Conservation (phyloP, 2,113 vertebrate species). For the Megalops atlanticus region DNA sequence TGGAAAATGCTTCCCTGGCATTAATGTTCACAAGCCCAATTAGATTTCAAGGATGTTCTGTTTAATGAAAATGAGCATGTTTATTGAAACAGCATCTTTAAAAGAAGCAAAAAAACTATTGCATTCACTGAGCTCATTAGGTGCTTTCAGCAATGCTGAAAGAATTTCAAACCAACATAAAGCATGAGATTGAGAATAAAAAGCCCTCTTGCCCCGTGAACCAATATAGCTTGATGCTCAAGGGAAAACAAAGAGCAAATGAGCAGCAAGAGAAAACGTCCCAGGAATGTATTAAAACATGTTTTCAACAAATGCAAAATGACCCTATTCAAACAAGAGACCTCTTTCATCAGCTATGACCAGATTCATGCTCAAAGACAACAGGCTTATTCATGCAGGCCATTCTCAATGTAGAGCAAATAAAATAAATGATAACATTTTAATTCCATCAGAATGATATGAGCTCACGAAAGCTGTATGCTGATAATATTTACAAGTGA, state of each 20-base stretch:
- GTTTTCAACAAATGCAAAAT: conserved; percentile 19
- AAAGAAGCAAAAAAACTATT: conserved; percentile 30
- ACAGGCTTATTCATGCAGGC: conserved; percentile 40
- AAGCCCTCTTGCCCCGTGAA: too few species aligned
- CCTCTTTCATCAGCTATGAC: conserved; percentile 38
- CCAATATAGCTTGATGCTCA: not conserved
- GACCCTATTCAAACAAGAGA: conserved; percentile 49
- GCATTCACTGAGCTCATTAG: not conserved
- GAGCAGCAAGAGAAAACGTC: not conserved
- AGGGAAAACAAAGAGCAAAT: not conserved
- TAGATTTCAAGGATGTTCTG: too few species aligned
- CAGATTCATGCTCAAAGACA: conserved; percentile 43
- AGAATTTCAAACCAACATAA: not conserved
- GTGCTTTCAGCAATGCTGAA: not conserved
- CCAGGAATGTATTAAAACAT: conserved; percentile 16
- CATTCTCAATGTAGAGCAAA: not conserved
- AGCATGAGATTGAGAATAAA: too few species aligned
- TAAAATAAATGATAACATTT: not conserved
- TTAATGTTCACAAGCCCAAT: too few species aligned
- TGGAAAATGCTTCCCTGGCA: too few species aligned
- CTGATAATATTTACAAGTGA: not conserved
- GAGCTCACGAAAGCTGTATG: not conserved
- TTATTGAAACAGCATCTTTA: conserved; percentile 22
- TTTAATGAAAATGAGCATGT: not conserved
- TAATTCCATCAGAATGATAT: not conserved